Base-by-base conservation (phyloP, 2,888 invertebrate genomes). In the Lepetodrilus schrolli region DNA sequence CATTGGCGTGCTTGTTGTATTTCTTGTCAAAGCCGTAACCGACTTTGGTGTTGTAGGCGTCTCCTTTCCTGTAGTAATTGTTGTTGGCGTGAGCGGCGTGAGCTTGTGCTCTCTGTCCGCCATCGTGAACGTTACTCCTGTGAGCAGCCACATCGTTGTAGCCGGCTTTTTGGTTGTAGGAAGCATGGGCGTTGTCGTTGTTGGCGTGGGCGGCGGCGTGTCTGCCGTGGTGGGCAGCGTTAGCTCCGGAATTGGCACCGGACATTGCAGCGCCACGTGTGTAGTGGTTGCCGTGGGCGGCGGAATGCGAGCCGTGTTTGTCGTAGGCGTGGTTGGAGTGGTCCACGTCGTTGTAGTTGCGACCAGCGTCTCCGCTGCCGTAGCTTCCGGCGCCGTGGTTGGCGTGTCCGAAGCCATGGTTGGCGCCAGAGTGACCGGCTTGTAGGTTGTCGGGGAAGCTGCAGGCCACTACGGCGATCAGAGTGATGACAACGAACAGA, bases 21-120 rank as follows among this genome's bases (percentile, higher is more conserved):
- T 69, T 77, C 74, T 77, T 77, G 70, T 77, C 74, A 34, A 72
- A 77, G 26, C 71, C 77, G 70, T 77, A 77, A 30, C 70, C 37
- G 21, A 74, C 49, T 66, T 69, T 51, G 70, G 73, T 74, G 43
- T 72, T 51, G 66, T 70, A 74, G 26, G 72, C 72, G 26, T 70
- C 65, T 5, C 77, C 77, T 66, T 77, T 65, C 4, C 30, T 38
- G 68, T 68, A 68, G 26, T 68, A 47, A 17, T 68, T 47, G 38
- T 47, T 38, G 23, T 47, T 68, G 30, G 38, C 47, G 30, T 68
- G 47, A 23, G 43, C 47, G 30, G 21, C 26, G 17, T 21, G 2
- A 23, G 68, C 30, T 4, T 13, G 26, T 17, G 68, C 43, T 47
- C 43, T 37, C 1, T 43, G 47, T 17, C 26, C 68, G 26, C 47